A percentile compares a stretch with the other conserved stretches of the same genome.
phyloP scores from a whole-genome alignment of 2,888 invertebrate genomes.

The Drosophila nr. medialis region DNA sequence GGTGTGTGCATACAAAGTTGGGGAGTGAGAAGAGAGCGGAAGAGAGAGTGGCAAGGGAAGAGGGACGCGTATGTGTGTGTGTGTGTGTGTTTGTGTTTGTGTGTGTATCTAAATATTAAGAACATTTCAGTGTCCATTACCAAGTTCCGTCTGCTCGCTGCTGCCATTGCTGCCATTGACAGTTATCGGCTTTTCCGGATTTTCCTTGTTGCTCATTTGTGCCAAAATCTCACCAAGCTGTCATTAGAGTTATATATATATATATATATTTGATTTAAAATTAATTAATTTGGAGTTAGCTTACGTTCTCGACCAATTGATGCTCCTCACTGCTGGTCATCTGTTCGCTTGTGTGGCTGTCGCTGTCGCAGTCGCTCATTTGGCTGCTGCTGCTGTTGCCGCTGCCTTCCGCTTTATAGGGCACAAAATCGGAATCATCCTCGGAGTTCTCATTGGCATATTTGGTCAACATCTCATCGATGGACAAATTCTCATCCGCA shows the following conservation, averaged over 20 bases:
- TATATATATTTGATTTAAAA: no score
- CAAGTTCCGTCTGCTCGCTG: constrained; percentile 61
- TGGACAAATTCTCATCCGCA: constrained; percentile 64
- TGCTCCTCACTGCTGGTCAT: constrained; percentile 46
- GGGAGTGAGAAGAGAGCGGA: constrained; percentile 23
- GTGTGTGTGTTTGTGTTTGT: background rate
- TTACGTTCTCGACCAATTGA: constrained; percentile 37
- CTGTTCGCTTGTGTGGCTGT: constrained; percentile 48
- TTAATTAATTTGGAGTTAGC: background rate
- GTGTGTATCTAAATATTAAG: constrained; percentile 31
- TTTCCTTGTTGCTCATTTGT: background rate
- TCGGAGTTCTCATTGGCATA: constrained; percentile 77
- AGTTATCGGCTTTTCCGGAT: constrained; percentile 27
- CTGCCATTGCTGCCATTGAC: constrained; percentile 43
- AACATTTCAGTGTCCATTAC: constrained; percentile 79
- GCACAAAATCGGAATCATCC: constrained; percentile 81
- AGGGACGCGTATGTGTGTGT: background rate
- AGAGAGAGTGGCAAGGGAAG: background rate
- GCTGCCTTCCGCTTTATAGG: constrained; percentile 57
- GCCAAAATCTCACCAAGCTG: constrained; percentile 15
- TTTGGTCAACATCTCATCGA: constrained; percentile 77
- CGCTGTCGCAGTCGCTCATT: constrained; percentile 10
- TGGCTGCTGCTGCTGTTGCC: constrained; percentile 25
- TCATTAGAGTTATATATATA: background rate
- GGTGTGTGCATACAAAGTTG: constrained; percentile 40